phyloP scores from a whole-genome alignment of 2,113 vertebrate species.

The Rhineura floridana region DNA sequence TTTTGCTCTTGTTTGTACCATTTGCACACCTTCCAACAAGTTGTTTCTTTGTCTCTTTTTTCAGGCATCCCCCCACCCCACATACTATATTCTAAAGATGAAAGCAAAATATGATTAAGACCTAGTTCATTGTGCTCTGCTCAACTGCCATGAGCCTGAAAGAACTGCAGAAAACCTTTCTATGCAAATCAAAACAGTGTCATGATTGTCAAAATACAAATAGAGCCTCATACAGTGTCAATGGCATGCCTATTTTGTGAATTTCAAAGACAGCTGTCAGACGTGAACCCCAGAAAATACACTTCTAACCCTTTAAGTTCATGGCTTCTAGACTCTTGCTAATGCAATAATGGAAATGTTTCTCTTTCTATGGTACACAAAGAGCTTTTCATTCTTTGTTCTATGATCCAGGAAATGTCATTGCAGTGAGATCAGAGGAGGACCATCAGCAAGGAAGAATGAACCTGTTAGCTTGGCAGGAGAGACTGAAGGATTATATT shows the following conservation, averaged over 20 bases:
- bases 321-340: slow-evolving; percentile 1
- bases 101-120: rapidly evolving
- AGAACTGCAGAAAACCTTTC: not conserved
- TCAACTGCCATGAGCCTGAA: not conserved
- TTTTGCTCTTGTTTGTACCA: not conserved
- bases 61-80: not conserved
- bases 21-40: not conserved
- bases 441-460: not conserved
- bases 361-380: not conserved
- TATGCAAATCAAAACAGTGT: slow-evolving; percentile 4
- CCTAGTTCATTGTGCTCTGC: not conserved
- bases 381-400: slow-evolving; percentile 14
- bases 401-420: slow-evolving; percentile 22
- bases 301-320: not conserved
- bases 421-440: slow-evolving; percentile 5
- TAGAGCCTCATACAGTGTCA: not conserved
- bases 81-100: not conserved
- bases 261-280: slow-evolving; percentile 17
- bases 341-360: slow-evolving; percentile 14
- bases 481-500: not conserved
- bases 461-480: not conserved
- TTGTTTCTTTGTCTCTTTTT: not conserved
- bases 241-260: not conserved
- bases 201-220: slow-evolving; percentile 15
- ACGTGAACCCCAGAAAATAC: not conserved